Conservation (phyloP, 1,140 invertebrate genomes). For the Potamilus streckersoni region DNA sequence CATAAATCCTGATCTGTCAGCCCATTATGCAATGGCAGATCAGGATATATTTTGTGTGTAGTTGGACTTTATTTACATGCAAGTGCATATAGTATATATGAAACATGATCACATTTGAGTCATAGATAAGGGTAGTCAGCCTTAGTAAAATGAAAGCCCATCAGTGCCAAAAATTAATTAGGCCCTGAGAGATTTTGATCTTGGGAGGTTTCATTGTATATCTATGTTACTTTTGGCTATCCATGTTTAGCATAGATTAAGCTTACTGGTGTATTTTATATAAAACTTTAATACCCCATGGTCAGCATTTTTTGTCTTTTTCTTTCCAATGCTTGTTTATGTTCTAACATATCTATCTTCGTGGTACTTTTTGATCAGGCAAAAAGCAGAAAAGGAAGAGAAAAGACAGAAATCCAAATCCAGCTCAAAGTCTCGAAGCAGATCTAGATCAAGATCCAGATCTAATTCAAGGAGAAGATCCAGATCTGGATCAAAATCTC, state of each 20-base stretch:
- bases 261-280: background rate
- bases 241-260: background rate
- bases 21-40: too few species aligned
- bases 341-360: background rate
- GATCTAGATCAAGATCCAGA: conserved; percentile 3
- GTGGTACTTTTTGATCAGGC: background rate
- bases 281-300: background rate
- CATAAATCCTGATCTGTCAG: too few species aligned
- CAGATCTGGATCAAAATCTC: conserved; percentile 23
- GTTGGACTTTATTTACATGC: too few species aligned
- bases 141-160: too few species aligned
- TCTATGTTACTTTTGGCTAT: too few species aligned
- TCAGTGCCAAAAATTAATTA: too few species aligned
- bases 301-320: background rate
- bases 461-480: conserved; percentile 26
- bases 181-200: too few species aligned
- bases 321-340: background rate
- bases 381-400: conserved; percentile 7
- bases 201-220: too few species aligned
- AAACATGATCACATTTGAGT: too few species aligned
- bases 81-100: too few species aligned
- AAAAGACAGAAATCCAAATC: background rate
- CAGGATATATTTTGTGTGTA: too few species aligned
- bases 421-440: conserved; percentile 19
- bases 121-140: too few species aligned